A percentile compares a stretch with the other conserved stretches of the same genome.
phyloP scores from a whole-genome alignment of 1,140 invertebrate species.

The Plodia interpunctella region DNA sequence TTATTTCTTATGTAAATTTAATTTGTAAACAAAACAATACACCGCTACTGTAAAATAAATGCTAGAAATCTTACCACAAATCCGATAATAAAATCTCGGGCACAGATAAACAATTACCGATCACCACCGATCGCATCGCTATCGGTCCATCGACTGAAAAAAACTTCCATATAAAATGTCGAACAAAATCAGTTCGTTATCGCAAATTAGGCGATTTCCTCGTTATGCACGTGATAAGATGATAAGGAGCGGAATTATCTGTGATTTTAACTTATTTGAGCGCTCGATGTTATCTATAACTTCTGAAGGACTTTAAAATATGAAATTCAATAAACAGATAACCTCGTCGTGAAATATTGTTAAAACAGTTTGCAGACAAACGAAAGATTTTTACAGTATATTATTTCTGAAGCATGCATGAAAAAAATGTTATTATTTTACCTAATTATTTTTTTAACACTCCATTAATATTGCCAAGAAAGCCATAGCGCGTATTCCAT shows the following conservation, averaged over 20 bases:
- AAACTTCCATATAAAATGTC: slow-evolving; percentile 50
- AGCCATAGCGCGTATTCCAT: no score
- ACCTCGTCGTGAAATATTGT: no score
- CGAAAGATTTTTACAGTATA: no score
- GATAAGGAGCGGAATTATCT: slow-evolving; percentile 30
- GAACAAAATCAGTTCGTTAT: slow-evolving; percentile 61
- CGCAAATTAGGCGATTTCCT: slow-evolving; percentile 66
- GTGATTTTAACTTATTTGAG: slow-evolving; percentile 27
- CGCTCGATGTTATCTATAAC: slow-evolving; percentile 14
- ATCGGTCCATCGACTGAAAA: slow-evolving; percentile 68
- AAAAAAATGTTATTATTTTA: no score
- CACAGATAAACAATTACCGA: slow-evolving; percentile 29
- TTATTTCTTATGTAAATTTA: not conserved
- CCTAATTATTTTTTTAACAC: no score
- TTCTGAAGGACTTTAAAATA: not conserved
- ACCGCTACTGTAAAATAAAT: slow-evolving; percentile 8
- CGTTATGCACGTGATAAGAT: slow-evolving; percentile 43
- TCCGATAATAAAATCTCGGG: slow-evolving; percentile 40
- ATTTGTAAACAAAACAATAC: not conserved
- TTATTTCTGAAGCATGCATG: no score
- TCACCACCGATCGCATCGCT: slow-evolving; percentile 57
- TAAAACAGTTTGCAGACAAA: no score
- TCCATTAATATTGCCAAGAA: no score
- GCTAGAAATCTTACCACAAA: slow-evolving; percentile 35
- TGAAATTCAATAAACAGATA: not conserved